A percentile compares a stretch with the other conserved stretches of the same genome.
Conservation (phyloP, 2,113 vertebrate species). For the Vidua chalybeata region DNA sequence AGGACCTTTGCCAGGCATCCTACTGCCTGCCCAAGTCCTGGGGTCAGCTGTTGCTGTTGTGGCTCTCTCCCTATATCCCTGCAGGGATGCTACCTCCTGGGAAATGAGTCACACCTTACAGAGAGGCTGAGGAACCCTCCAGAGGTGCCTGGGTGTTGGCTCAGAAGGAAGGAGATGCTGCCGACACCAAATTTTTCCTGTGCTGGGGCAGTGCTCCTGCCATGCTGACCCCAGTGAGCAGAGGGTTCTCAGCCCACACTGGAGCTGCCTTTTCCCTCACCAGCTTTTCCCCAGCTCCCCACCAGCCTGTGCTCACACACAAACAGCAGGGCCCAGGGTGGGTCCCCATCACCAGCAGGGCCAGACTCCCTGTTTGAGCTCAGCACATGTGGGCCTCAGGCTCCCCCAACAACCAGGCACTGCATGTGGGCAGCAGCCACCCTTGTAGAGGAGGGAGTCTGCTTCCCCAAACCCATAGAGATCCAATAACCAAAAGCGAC, state of each 20-base stretch:
- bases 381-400: neutral
- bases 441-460: neutral
- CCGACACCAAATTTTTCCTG: neutral
- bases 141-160: neutral
- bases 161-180: neutral
- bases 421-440: neutral
- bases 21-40: neutral
- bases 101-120: neutral
- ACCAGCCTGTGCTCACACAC: neutral
- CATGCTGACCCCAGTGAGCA: neutral
- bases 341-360: neutral
- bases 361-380: neutral
- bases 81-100: neutral
- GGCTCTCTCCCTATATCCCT: neutral
- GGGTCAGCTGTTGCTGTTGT: neutral
- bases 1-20: neutral
- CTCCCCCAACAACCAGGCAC: neutral
- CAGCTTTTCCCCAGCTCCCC: neutral
- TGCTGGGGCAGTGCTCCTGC: neutral
- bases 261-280: neutral
- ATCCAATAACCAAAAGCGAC: conserved; percentile 38
- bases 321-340: neutral
- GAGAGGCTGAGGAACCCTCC: neutral
- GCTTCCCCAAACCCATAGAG: neutral
- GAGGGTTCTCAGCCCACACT: neutral